phyloP scores from a whole-genome alignment of 2,888 invertebrate species.

The Chaetoderma sp. region DNA sequence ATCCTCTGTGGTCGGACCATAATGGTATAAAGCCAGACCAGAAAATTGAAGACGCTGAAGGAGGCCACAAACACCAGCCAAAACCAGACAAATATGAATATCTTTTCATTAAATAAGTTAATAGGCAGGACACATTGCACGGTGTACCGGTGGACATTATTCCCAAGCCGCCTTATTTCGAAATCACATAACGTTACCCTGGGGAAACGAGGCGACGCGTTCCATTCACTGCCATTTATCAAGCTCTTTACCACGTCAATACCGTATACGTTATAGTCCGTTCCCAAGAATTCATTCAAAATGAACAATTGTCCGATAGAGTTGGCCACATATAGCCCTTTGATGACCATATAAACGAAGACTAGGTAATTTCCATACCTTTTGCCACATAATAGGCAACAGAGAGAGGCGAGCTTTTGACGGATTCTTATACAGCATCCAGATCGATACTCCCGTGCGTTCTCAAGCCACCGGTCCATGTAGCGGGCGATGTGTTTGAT shows the following conservation, averaged over 20 bases:
- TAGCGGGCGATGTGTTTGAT: constrained; percentile 70
- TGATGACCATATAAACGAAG: constrained; percentile 70
- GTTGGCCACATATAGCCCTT: constrained; percentile 70
- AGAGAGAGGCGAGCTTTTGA: constrained; percentile 66
- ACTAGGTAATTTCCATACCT: constrained; percentile 71
- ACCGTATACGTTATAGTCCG: constrained; percentile 69
- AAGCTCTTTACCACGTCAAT: constrained; percentile 71
- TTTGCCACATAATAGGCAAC: constrained; percentile 68
- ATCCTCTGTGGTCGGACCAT: constrained; percentile 60
- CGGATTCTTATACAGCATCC: constrained; percentile 66
- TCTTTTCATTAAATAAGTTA: constrained; percentile 66
- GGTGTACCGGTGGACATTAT: constrained; percentile 70
- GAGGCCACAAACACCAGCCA: constrained; percentile 71
- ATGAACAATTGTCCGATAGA: constrained; percentile 71
- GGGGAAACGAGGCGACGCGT: constrained; percentile 65
- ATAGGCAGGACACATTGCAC: constrained; percentile 69
- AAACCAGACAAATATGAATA: constrained; percentile 72
- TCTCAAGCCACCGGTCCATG: constrained; percentile 70
- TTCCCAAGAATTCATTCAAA: constrained; percentile 71
- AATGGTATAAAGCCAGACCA: constrained; percentile 69
- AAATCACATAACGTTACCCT: constrained; percentile 69
- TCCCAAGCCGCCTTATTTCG: constrained; percentile 68
- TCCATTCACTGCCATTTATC: constrained; percentile 67
- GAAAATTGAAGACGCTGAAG: constrained; percentile 68
- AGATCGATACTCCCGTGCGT: constrained; percentile 68